Conservation (phyloP, 2,888 invertebrate species). For the Invenusta paracnida region DNA sequence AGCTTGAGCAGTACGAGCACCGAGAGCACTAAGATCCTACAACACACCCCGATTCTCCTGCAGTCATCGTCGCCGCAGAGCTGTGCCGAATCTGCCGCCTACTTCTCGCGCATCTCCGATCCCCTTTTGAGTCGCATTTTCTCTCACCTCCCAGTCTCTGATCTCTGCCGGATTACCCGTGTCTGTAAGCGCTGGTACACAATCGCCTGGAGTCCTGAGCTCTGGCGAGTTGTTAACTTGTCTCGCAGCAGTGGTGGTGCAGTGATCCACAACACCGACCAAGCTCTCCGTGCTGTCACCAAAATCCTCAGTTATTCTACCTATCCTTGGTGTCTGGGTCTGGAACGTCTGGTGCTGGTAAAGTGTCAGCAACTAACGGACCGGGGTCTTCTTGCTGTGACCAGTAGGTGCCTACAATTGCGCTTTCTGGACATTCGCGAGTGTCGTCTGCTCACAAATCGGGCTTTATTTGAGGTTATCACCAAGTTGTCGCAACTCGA, state of each 20-base stretch:
- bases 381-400: constrained; percentile 71
- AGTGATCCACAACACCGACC: constrained; percentile 64
- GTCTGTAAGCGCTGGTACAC: constrained; percentile 74
- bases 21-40: neutral
- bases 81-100: neutral
- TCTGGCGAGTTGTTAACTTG: constrained; percentile 69
- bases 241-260: neutral
- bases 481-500: constrained; percentile 75
- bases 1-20: neutral
- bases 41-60: neutral
- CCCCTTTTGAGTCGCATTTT: constrained; percentile 64
- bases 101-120: neutral
- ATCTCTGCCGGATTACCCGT: constrained; percentile 70
- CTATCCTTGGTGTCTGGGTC: constrained; percentile 68
- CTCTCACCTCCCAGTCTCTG: constrained; percentile 69
- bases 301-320: constrained; percentile 68
- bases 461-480: constrained; percentile 73
- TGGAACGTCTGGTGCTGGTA: constrained; percentile 68
- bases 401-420: constrained; percentile 75
- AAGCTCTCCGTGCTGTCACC: constrained; percentile 65
- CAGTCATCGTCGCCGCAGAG: too few species aligned
- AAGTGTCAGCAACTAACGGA: constrained; percentile 73
- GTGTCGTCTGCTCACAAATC: constrained; percentile 71
- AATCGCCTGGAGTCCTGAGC: constrained; percentile 72
- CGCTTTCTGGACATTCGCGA: constrained; percentile 75